Conservation (phyloP, 2,113 vertebrate genomes). For the Bubalus kerabau region DNA sequence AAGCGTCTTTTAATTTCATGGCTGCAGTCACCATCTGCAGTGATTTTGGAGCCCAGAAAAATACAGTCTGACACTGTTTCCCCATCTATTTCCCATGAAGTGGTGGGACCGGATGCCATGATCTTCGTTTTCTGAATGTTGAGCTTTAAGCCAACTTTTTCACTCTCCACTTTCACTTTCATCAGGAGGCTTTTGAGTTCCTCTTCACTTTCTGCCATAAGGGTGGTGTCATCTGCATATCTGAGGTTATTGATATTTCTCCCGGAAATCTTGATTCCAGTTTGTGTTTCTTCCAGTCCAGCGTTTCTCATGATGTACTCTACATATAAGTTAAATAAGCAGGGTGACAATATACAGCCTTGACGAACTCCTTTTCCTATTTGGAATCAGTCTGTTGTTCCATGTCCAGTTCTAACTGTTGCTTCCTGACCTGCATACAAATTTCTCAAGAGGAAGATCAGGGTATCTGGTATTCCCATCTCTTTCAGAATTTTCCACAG, state of each 20-base stretch:
- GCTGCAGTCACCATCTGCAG: no score
- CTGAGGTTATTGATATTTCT: neutral
- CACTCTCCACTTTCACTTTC: no score
- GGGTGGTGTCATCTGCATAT: neutral
- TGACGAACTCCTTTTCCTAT: neutral
- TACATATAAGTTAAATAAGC: neutral
- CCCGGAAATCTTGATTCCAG: fast-evolving
- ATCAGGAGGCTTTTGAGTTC: neutral
- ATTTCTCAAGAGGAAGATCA: neutral
- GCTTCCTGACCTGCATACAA: neutral
- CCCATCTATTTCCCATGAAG: no score
- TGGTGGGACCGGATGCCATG: no score
- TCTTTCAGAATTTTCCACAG: neutral
- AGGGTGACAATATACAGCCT: neutral
- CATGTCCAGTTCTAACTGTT: neutral
- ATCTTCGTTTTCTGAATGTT: no score
- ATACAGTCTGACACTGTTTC: no score
- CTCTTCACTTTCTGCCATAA: neutral
- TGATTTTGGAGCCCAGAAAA: no score
- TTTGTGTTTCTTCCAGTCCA: neutral
- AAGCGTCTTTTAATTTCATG: no score
- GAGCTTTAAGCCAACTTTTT: no score
- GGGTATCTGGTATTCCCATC: neutral
- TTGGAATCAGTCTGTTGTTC: neutral
- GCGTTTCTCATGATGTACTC: neutral